Conservation (phyloP, 2,888 invertebrate genomes). For the Electrophaes corylata region DNA sequence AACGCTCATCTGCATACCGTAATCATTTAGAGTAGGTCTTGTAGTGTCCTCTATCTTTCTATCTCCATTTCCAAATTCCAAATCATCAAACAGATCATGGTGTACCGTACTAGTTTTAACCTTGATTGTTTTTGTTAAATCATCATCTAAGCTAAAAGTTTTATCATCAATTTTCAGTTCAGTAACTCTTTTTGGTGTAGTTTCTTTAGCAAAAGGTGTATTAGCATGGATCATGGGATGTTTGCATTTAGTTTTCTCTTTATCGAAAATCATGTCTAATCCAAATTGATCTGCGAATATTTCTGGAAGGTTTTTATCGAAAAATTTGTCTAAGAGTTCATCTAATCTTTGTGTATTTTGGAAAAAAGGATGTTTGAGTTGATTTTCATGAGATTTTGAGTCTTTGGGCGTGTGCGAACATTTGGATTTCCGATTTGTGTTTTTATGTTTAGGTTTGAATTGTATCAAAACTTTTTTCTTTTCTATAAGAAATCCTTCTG, state of each 20-base stretch:
- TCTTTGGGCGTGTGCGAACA: conserved; percentile 61
- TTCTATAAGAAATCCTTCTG: conserved; percentile 55
- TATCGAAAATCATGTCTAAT: conserved; percentile 40
- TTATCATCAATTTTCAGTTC: background rate
- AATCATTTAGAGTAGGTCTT: conserved; percentile 30
- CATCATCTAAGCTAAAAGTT: background rate
- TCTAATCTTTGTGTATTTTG: conserved; percentile 63
- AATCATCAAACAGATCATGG: conserved; percentile 32
- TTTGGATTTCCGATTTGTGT: conserved; percentile 50
- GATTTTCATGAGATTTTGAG: conserved; percentile 55
- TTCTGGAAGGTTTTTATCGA: conserved; percentile 53
- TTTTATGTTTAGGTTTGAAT: conserved; percentile 45
- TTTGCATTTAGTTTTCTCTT: conserved; percentile 40
- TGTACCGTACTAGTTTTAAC: background rate
- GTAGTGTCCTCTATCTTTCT: conserved; percentile 31
- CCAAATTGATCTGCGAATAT: conserved; percentile 46
- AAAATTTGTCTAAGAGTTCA: conserved; percentile 55
- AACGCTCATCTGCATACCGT: conserved; percentile 49
- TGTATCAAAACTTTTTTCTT: conserved; percentile 58
- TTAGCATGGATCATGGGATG: conserved; percentile 31
- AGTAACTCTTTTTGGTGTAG: background rate
- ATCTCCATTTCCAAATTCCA: conserved; percentile 18
- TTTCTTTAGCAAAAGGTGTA: background rate
- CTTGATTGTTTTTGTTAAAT: conserved; percentile 5
- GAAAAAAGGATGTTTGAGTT: conserved; percentile 65